These are phyloP conservation scores for Troides helena DNA, from an alignment of 2,888 invertebrate genomes.

Conservation along the genomic window DNA sequence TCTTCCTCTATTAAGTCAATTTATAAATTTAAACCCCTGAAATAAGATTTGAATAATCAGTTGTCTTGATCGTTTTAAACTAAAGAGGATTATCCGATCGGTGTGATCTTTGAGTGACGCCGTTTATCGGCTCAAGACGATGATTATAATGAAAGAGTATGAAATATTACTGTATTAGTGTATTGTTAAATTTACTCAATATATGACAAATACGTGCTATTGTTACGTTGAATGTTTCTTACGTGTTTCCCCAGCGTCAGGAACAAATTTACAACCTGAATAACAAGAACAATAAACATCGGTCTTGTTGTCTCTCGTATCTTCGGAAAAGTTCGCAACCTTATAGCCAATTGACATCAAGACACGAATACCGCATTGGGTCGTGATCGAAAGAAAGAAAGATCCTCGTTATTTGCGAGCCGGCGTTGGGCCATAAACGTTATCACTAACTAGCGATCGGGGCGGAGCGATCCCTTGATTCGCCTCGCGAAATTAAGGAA, in stretches of 20 bases:
- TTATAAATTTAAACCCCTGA: too few relatives aligned
- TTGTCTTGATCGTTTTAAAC: too few relatives aligned
- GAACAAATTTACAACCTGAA: conserved; percentile 50
- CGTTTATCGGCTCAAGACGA: too few relatives aligned
- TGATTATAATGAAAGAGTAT: neutral
- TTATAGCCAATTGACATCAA: conserved; percentile 76
- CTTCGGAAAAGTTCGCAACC: conserved; percentile 59
- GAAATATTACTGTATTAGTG: neutral
- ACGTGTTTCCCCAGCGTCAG: conserved; percentile 50
- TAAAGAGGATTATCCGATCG: too few relatives aligned
- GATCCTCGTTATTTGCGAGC: conserved; percentile 64
- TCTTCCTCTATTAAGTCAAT: too few relatives aligned
- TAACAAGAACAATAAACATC: conserved; percentile 53
- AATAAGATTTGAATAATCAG: too few relatives aligned
- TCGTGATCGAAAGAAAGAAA: conserved; percentile 74
- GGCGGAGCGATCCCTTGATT: conserved; percentile 77
- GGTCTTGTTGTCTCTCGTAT: conserved; percentile 37
- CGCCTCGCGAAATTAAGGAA: conserved; percentile 79
- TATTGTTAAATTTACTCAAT: neutral
- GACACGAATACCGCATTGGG: conserved; percentile 63
- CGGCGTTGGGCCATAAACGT: conserved; percentile 70
- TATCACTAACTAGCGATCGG: conserved; percentile 77
- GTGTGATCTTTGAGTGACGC: too few relatives aligned
- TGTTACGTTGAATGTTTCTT: conserved; percentile 37
- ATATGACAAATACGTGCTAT: neutral